Base-by-base conservation (phyloP, 2,797 vertebrate species). In the Melopsittacus undulatus region DNA sequence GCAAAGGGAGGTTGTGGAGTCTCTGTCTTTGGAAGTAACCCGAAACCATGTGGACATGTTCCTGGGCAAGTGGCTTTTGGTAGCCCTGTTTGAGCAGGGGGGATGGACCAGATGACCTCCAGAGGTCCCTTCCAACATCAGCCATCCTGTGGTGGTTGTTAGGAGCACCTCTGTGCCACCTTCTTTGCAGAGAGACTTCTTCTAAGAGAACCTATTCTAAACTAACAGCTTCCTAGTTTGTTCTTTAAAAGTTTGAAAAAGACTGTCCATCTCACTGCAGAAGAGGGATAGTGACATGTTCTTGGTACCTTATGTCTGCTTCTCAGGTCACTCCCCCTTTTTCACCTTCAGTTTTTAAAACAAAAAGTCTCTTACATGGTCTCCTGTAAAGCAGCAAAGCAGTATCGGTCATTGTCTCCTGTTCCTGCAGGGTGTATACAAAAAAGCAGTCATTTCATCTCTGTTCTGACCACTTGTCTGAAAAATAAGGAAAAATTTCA, bases 61-160 rank as follows among this genome's bases (percentile, higher is more conserved):
- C 54, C 18, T 76, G 36, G 13, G 27, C 14, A 56, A 0, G 8
- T 0, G 0, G 29, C 29, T 46, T 4, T 61, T 17, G 22, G 32
- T 48, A 10, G 6, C n/a, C 9, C 7, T 83, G 1, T 3, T 7
- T 82, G 38, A 42, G 26, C 40, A 49, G 52, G 8, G 11, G 7
- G 8, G 4, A 40, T 87, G 75, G 34, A 40, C 66, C 36, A 67
- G 42, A 8, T 30, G 40, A 36, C 4, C 11, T 83, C 40, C 52
- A 36, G 40, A 82, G n/a, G 24, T 66, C 46, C 5, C 29, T 81
- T 61, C 13, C 42, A 3, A 21, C 24, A 15, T 89, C 34, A 40
- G 1, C 15, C 40, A 12, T 19, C 22, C 23, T 43, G 30, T 23
- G 45, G 9, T 48, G 30, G 4, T 5, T 52, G 11, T 14, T 57